Base-by-base conservation (phyloP, 2,113 vertebrate genomes). In the Mungos mungo region DNA sequence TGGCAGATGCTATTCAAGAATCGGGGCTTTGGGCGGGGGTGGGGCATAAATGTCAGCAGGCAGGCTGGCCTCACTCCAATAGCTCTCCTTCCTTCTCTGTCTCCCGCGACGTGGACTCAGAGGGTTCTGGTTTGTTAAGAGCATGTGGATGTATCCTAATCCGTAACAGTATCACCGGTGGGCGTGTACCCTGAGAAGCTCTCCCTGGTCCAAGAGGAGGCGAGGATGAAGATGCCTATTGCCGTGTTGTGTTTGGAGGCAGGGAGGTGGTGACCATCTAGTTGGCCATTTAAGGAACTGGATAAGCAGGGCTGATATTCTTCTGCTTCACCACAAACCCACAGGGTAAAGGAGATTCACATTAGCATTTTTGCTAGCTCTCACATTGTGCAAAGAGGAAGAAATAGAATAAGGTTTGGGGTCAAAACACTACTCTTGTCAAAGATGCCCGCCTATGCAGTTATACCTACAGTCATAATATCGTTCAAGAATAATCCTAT, bases 21-120 rank as follows among this genome's bases (percentile, higher is more conserved):
- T 52, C 21, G 3, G 11, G 52, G 47, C 47, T 4, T 0, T 4
- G 2, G 12, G 5, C 6, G 6, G 15, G 16, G 10, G 52, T 18
- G 18, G 54, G 5, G 23, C 19, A 50, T 72, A 0, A 25, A 25
- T 57, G 41, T 81, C 68, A 66, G 60, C 16, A 60, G 90, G 33
- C 8, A 63, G 29, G 3, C 47, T 66, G 47, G 23, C 66, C 41
- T 80, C 21, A 1, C 7, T 19, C 25, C 35, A 60, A 16, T 16
- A 79, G 19, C 35, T 35, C 81, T 2, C n/a, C 54, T 38, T 79
- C 45, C 38, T n/a, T 68, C 54, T 68, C 41, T 74, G 16, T 47
- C 38, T 63, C 27, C 12, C 54, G 65, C 63, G 50, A 4, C 68
- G 23, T 35, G 35, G 23, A 65, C 25, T 54, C 41, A 27, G 47